Conservation (phyloP, 2,113 vertebrate genomes). For the Pedetes capensis region DNA sequence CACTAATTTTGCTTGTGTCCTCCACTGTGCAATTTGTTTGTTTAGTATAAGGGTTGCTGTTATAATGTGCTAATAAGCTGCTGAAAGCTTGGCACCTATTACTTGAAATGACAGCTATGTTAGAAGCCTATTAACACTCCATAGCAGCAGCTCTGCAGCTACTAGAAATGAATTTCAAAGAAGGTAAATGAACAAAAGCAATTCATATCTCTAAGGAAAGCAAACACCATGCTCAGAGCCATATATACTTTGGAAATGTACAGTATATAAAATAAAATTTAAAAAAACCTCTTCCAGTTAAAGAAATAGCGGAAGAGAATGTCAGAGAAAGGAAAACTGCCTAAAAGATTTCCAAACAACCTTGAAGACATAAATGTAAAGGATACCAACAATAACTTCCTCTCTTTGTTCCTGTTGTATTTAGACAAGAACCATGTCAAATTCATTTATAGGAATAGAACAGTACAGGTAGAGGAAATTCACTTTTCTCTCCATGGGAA, state of each 20-base stretch:
- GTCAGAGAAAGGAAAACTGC: constrained; percentile 72
- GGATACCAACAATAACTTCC: constrained; percentile 66
- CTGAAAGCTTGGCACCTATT: constrained; percentile 81
- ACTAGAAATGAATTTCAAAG: constrained; percentile 81
- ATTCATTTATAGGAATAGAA: constrained; percentile 65
- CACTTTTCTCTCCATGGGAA: constrained; percentile 64
- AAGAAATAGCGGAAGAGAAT: constrained; percentile 74
- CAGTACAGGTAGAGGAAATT: constrained; percentile 68
- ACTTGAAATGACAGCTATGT: constrained; percentile 80
- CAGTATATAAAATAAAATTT: constrained; percentile 62
- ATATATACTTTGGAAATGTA: constrained; percentile 63
- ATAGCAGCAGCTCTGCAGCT: constrained; percentile 69
- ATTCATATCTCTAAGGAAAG: constrained; percentile 76
- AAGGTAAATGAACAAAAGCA: constrained; percentile 79
- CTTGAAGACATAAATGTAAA: constrained; percentile 74
- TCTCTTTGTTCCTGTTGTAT: constrained; percentile 74
- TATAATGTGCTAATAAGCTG: constrained; percentile 79
- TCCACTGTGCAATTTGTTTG: constrained; percentile 78
- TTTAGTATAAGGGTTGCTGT: constrained; percentile 79
- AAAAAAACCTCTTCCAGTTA: constrained; percentile 43
- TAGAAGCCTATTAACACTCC: constrained; percentile 80
- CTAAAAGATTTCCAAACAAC: constrained; percentile 72
- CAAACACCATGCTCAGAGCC: constrained; percentile 56
- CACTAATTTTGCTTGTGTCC: constrained; percentile 77
- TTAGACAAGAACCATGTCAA: constrained; percentile 53